Evolutionary conservation across 1,140 invertebrate genomes (phyloP).

Genomic region (Drosophila orosa): DNA sequence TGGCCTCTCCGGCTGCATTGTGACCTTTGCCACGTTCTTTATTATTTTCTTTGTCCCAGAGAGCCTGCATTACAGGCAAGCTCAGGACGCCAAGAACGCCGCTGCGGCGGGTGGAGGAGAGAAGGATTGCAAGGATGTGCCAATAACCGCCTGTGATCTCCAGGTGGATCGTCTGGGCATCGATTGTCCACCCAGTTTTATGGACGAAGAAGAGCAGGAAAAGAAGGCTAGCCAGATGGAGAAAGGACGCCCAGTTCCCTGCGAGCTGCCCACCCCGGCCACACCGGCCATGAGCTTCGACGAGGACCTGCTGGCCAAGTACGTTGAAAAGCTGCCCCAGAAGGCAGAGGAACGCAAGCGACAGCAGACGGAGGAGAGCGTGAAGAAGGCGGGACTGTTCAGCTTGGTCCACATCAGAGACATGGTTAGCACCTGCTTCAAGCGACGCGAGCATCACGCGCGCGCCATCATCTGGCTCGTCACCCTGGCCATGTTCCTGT

Average conservation of each 20-base stretch:
- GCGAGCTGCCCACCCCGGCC: slow-evolving; percentile 55
- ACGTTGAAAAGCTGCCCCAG: slow-evolving; percentile 61
- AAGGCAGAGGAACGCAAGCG: slow-evolving; percentile 39
- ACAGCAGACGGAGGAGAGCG: slow-evolving; percentile 13
- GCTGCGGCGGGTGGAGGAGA: slow-evolving; percentile 7
- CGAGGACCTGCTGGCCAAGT: slow-evolving; percentile 70
- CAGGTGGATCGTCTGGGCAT: slow-evolving; percentile 58
- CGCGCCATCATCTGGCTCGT: slow-evolving; percentile 87
- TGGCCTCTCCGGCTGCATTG: slow-evolving; percentile 64
- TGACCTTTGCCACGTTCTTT: slow-evolving; percentile 66
- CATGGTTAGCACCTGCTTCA: slow-evolving; percentile 87
- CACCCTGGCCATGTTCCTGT: slow-evolving; percentile 86
- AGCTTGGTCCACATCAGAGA: slow-evolving; percentile 86
- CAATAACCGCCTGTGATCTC: slow-evolving; percentile 54
- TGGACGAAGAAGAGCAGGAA: slow-evolving; percentile 17
- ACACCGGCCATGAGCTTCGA: slow-evolving; percentile 68
- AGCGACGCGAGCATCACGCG: slow-evolving; percentile 86
- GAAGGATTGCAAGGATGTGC: slow-evolving; percentile 37
- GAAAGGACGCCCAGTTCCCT: background rate
- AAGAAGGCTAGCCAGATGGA: slow-evolving; percentile 7
- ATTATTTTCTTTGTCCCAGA: slow-evolving; percentile 73
- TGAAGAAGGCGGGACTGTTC: slow-evolving; percentile 85
- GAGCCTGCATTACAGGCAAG: slow-evolving; percentile 60
- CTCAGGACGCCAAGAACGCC: slow-evolving; percentile 38
- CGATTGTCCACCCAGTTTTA: slow-evolving; percentile 60